Base-by-base conservation (phyloP, 1,140 invertebrate genomes). In the Lepidurus arcticus region DNA sequence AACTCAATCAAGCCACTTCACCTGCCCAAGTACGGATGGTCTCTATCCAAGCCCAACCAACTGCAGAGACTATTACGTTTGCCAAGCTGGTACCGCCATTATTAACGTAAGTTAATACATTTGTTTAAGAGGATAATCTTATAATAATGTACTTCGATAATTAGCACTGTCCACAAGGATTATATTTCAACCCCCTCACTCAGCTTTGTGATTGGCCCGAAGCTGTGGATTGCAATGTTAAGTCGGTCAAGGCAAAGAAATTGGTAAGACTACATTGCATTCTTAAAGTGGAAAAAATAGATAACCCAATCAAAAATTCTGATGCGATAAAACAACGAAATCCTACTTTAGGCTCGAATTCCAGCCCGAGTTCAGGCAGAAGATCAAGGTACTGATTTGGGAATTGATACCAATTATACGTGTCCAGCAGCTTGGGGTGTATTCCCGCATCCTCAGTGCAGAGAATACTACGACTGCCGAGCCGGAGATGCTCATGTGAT, bases 1-100 rank as follows among this genome's bases (percentile, higher is more conserved):
- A 73, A 73, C 9, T 7, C 42, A 73, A 10, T n/a, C 65, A 7
- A 24, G 5, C 44, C 42, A n/a, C 10, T 43, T 78, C 42, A 44
- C 78, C 13, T 78, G 78, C 21, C 78, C 78, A 16, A 44, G 74
- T 16, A 34, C 75, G 44, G 78, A 78, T 16, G 78, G 78, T 11
- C 44, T 73, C 34, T 78, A 42, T 44, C 78, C 78, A 0, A 44
- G n/a, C 8, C 53, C 78, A 5, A 42, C 42, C 42, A 9, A 42
- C 6, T 78, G 78, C 42, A 24, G 0, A 24, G 73, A 74, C 44
- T 78, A 73, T 26, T 78, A 78, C 73, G 74, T 73, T 42, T 78
- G 78, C 78, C 44, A 73, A 2, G 43, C 21, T 21, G 73, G 73
- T 9, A 26, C 44, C 10, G 13, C 78, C 21, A 74, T 74, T 78